phyloP scores from a whole-genome alignment of 2,113 vertebrate species.

The Porphyrio hochstetteri region DNA sequence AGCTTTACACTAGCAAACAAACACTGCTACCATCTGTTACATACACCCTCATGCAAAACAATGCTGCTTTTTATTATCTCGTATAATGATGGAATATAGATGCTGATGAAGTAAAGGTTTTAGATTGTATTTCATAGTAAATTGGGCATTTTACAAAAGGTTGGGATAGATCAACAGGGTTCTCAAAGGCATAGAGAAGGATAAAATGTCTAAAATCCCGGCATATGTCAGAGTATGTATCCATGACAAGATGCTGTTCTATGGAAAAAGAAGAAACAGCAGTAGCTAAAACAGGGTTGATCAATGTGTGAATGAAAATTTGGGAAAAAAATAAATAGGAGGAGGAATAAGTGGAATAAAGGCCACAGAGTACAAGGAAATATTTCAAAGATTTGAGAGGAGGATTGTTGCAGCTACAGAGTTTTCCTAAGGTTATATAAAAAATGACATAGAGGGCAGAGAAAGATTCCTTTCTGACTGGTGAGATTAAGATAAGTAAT shows the following conservation, averaged over 20 bases:
- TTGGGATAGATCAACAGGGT: not conserved
- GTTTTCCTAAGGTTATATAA: not conserved
- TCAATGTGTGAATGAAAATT: not conserved
- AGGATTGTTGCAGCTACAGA: not conserved
- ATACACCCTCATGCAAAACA: not conserved
- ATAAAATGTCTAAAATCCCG: not conserved
- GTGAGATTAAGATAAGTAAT: not conserved
- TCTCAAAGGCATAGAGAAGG: not conserved
- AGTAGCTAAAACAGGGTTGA: not conserved
- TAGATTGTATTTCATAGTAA: not conserved
- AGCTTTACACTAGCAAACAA: not conserved
- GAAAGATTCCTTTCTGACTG: not conserved
- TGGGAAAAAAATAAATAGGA: not conserved
- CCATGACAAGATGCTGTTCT: not conserved
- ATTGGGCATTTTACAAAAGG: not conserved
- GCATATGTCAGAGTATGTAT: not conserved
- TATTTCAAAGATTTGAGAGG: not conserved
- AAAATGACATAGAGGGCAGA: not conserved
- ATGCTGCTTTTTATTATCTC: not conserved
- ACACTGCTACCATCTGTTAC: not conserved
- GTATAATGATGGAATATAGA: not conserved
- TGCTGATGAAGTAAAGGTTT: not conserved
- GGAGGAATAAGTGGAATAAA: not conserved
- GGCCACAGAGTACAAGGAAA: not conserved
- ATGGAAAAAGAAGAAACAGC: not conserved